A percentile compares a stretch with the other conserved stretches of the same genome.
Conservation (phyloP, 2,797 vertebrate species). For the Sandelia bainsii region DNA sequence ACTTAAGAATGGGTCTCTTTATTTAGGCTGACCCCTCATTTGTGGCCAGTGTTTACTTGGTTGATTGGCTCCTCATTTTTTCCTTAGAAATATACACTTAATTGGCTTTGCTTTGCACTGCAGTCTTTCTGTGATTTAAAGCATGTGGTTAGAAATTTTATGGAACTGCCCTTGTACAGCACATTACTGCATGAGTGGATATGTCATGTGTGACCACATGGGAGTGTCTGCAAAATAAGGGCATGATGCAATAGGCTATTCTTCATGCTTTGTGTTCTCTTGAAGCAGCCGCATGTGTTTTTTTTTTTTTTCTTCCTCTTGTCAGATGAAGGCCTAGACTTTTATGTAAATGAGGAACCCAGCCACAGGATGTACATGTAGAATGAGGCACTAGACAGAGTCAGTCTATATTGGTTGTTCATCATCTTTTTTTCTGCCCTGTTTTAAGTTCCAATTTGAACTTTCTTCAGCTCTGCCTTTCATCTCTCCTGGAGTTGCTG, state of each 20-base stretch:
- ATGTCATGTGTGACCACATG: constrained; percentile 66
- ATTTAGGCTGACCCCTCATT: constrained; percentile 54
- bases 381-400: constrained; percentile 82
- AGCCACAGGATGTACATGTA: constrained; percentile 80
- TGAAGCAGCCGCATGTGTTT: constrained; percentile 67
- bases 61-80: constrained; percentile 51
- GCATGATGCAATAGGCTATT: constrained; percentile 69
- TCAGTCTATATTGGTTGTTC: constrained; percentile 83
- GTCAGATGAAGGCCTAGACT: constrained; percentile 83
- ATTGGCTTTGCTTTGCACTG: constrained; percentile 47
- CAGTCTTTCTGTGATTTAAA: constrained; percentile 11
- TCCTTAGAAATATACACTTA: constrained; percentile 37
- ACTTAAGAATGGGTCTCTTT: constrained; percentile 33
- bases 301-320: constrained; percentile 60
- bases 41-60: constrained; percentile 29
- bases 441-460: constrained; percentile 83
- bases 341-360: constrained; percentile 84
- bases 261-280: constrained; percentile 73
- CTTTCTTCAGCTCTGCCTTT: constrained; percentile 77
- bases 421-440: constrained; percentile 70
- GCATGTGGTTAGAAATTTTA: constrained; percentile 33
- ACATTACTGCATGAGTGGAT: constrained; percentile 60
- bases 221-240: constrained; percentile 63
- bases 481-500: constrained; percentile 76
- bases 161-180: constrained; percentile 31